Base-by-base conservation (phyloP, 2,113 vertebrate species). In the Chrysemys picta region DNA sequence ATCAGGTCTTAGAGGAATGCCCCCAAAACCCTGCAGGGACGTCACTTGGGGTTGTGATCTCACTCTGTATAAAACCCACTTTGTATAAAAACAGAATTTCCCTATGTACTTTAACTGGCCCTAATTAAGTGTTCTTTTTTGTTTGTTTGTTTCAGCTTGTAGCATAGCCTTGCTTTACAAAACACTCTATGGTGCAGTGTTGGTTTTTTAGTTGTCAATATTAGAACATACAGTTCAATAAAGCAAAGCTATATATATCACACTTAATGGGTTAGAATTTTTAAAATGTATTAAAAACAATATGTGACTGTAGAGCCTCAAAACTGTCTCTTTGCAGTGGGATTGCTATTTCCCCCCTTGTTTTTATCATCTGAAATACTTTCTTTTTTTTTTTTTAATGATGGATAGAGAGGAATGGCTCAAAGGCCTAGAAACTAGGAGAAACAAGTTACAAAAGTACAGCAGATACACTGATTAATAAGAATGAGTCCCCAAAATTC, bases 61-160 rank as follows among this genome's bases (percentile, higher is more conserved):
- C 80, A 27, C 38, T 93, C 11, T 87, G 29, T 65, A 45, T 89
- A 95, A 92, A 95, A 65, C 49, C 72, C 9, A 1, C 96, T 16
- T 91, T 96, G 75, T 85, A 31, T 4, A 79, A 42, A 79, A 42
- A n/a, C 84, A 47, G 49, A 79, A 57, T 80, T 87, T 54, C 89
- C 53, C 81, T 87, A 85, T 22, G 25, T 95, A 96, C 96, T 96
- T 45, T 25, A 45, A 47, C 42, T 97, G 95, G 89, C 89, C 84
- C 85, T 95, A 92, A 92, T 95, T 96, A 96, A 90, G n/a, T 81
- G 38, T 35, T 80, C 95, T 94, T 72, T 93, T 96, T 85, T 96
- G 50, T 50, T 50, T 50, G 13, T 96, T 96, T 88, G 84, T 91
- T 97, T 95, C 65, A 53, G 59, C 91, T 53, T 54, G 88, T 38